Conservation (phyloP, 2,113 vertebrate species). For the Pollachius pollachius region DNA sequence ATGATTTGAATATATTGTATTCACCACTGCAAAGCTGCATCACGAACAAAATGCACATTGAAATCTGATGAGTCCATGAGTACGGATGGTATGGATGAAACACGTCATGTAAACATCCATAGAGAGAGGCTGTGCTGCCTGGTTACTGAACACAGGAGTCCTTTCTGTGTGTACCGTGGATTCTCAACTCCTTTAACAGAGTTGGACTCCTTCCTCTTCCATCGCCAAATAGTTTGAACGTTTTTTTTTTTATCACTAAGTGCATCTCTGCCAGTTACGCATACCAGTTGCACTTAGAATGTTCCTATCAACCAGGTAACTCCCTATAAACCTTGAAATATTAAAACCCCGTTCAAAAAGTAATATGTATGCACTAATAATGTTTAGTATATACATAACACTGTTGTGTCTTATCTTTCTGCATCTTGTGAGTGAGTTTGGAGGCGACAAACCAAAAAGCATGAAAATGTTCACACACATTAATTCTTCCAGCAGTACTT, state of each 20-base stretch:
- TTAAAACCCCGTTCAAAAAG: background rate
- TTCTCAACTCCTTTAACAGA: too few species aligned
- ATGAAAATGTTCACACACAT: constrained; percentile 3
- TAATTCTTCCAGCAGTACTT: background rate
- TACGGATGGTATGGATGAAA: background rate
- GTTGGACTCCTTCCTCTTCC: too few species aligned
- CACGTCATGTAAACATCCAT: too few species aligned
- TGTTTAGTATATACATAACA: background rate
- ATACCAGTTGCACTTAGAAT: too few species aligned
- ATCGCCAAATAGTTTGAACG: too few species aligned
- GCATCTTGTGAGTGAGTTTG: background rate
- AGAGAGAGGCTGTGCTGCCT: too few species aligned
- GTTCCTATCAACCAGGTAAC: background rate
- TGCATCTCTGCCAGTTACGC: too few species aligned
- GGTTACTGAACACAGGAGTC: too few species aligned
- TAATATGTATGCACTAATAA: background rate
- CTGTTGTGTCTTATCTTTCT: background rate
- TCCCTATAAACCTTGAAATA: background rate
- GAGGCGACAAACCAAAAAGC: background rate
- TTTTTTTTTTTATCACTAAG: too few species aligned
- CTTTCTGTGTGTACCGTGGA: too few species aligned
- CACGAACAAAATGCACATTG: constrained; percentile 2
- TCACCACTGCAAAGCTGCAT: constrained; percentile 45
- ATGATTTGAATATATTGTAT: constrained; percentile 67
- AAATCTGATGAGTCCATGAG: constrained; percentile 3